Evolutionary conservation across 2,797 vertebrate species (phyloP).

Genomic region (Phalloptychus januarius): DNA sequence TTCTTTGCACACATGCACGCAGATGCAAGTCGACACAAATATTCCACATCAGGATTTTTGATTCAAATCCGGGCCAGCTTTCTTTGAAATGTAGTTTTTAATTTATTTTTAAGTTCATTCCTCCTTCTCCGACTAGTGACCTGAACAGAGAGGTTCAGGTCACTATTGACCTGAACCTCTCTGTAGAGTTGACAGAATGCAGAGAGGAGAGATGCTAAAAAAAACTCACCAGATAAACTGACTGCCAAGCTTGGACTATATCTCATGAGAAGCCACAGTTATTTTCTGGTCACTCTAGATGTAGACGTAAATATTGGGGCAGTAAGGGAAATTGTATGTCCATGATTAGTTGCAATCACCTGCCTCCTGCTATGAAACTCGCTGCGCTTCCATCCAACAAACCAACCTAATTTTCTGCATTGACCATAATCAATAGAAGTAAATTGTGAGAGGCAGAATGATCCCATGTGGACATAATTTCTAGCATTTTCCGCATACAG

Average conservation of each 20-base stretch:
- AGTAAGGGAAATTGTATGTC: background rate
- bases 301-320: background rate
- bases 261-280: no score
- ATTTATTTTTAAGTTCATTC: background rate
- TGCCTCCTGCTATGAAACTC: background rate
- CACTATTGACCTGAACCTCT: background rate
- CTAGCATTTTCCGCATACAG: slow-evolving; percentile 7
- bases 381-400: background rate
- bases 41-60: background rate
- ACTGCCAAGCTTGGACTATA: background rate
- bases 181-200: background rate
- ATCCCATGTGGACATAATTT: slow-evolving; percentile 29
- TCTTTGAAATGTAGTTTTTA: background rate
- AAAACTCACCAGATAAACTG: background rate
- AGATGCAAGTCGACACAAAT: slow-evolving; percentile 11
- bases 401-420: background rate
- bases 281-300: background rate
- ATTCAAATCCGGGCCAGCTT: background rate
- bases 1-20: slow-evolving; percentile 11
- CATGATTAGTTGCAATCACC: background rate
- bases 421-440: background rate
- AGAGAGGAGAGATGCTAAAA: background rate
- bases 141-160: no score
- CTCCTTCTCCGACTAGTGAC: background rate
- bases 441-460: slow-evolving; percentile 11